phyloP scores from a whole-genome alignment of 2,888 invertebrate genomes.

The Desoria tigrina region DNA sequence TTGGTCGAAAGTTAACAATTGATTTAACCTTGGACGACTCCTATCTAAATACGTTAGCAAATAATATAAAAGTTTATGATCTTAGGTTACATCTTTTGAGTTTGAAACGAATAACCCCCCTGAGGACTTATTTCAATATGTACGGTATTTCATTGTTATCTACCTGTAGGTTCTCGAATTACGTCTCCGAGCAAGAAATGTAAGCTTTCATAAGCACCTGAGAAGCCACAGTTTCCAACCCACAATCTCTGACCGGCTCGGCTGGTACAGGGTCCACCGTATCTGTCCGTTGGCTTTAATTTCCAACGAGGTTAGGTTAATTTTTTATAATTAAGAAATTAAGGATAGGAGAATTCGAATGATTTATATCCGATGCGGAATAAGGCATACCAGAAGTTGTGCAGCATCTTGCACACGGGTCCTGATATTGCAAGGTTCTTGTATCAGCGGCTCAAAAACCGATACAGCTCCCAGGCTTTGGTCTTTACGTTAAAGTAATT shows the following conservation, averaged over 20 bases:
- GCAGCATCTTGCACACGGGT: conserved; percentile 43
- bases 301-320: background rate
- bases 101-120: too few relatives aligned
- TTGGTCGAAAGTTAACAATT: conserved; percentile 47
- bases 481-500: too few relatives aligned
- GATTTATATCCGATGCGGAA: background rate
- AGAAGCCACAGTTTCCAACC: conserved; percentile 49
- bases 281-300: conserved; percentile 40
- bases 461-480: conserved; percentile 40
- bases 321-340: background rate
- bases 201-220: conserved; percentile 43
- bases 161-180: conserved; percentile 33
- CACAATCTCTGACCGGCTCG: conserved; percentile 31
- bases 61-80: too few relatives aligned
- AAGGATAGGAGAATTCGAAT: too few relatives aligned
- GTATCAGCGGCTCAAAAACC: conserved; percentile 45
- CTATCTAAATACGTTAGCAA: conserved; percentile 1
- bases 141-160: background rate
- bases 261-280: conserved; percentile 37
- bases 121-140: too few relatives aligned
- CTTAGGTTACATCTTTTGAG: too few relatives aligned
- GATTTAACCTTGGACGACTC: conserved; percentile 13
- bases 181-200: conserved; percentile 40
- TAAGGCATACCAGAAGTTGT: conserved; percentile 35
- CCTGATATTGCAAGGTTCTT: conserved; percentile 33